A percentile compares a stretch with the other conserved stretches of the same genome.
phyloP scores from a whole-genome alignment of 2,797 vertebrate genomes.

The Gymnoscopelus microlampas region DNA sequence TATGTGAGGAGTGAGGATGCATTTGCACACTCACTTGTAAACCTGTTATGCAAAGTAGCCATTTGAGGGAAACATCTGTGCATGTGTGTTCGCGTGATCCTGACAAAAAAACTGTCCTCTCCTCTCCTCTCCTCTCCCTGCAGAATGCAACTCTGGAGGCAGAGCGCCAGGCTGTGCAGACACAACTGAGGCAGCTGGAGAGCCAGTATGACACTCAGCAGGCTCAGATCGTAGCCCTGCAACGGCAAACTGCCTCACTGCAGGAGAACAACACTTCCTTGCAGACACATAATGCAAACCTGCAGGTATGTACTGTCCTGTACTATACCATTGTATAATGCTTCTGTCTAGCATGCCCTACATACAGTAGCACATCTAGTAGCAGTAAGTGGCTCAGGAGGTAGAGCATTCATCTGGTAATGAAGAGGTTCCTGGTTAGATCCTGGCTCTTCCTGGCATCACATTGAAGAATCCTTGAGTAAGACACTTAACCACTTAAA shows the following conservation, averaged over 20 bases:
- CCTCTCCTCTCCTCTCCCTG: neutral
- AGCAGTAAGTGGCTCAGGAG: no score
- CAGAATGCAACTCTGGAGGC: conserved; percentile 95
- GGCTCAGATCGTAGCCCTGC: conserved; percentile 91
- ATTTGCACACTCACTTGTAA: no score
- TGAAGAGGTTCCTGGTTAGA: no score
- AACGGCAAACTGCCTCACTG: conserved; percentile 89
- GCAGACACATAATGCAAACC: conserved; percentile 91
- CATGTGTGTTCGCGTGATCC: no score
- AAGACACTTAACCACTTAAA: no score
- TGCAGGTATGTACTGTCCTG: conserved; percentile 83
- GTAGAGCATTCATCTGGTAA: no score
- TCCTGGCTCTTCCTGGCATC: no score
- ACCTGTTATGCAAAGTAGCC: no score
- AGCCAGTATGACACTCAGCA: conserved; percentile 86
- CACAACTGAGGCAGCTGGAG: conserved; percentile 89
- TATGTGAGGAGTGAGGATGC: no score
- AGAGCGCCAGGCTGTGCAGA: conserved; percentile 90
- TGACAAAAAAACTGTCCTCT: neutral
- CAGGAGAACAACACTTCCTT: conserved; percentile 92
- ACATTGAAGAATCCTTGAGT: no score
- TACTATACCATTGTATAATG: neutral
- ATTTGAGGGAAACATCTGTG: no score
- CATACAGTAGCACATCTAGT: neutral
- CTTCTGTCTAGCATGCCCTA: neutral